A percentile compares a stretch with the other conserved stretches of the same genome.
Evolutionary conservation across 2,888 invertebrate genomes (phyloP).

Genomic region (Trilocha varians): DNA sequence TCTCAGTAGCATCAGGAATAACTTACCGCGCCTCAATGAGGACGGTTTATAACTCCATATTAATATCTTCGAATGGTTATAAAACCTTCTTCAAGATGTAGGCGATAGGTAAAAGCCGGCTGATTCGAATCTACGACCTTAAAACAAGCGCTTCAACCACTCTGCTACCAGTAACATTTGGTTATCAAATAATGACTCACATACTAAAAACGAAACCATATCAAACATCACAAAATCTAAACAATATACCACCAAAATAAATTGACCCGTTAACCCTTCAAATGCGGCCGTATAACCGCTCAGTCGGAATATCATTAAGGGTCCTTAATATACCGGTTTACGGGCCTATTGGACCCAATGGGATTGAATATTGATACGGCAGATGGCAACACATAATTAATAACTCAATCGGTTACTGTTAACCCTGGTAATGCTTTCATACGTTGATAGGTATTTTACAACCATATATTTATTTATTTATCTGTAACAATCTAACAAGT

Average conservation of each 20-base stretch:
- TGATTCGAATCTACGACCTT: too few species aligned
- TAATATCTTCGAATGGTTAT: too few species aligned
- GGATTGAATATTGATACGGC: conserved; percentile 67
- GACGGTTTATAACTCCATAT: too few species aligned
- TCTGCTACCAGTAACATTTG: too few species aligned
- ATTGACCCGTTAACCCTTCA: not conserved
- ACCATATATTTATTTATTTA: too few species aligned
- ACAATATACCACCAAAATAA: not conserved
- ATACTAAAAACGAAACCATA: not conserved
- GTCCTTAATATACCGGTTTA: conserved; percentile 1
- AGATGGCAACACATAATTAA: conserved; percentile 69
- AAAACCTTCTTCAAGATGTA: too few species aligned
- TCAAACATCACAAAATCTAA: not conserved
- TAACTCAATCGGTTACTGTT: conserved; percentile 37
- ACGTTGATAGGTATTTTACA: not conserved
- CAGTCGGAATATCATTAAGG: not conserved
- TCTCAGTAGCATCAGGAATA: too few species aligned
- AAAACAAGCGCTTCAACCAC: too few species aligned
- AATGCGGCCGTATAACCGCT: not conserved
- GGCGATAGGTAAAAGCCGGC: too few species aligned
- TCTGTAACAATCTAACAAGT: too few species aligned
- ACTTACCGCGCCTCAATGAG: too few species aligned
- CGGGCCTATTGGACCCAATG: conserved; percentile 28
- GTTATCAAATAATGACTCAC: not conserved
- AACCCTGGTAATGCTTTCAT: conserved; percentile 6